These are phyloP conservation scores for Schrankia costaestrigalis DNA, from an alignment of 2,888 invertebrate genomes.

Conservation along the genomic window DNA sequence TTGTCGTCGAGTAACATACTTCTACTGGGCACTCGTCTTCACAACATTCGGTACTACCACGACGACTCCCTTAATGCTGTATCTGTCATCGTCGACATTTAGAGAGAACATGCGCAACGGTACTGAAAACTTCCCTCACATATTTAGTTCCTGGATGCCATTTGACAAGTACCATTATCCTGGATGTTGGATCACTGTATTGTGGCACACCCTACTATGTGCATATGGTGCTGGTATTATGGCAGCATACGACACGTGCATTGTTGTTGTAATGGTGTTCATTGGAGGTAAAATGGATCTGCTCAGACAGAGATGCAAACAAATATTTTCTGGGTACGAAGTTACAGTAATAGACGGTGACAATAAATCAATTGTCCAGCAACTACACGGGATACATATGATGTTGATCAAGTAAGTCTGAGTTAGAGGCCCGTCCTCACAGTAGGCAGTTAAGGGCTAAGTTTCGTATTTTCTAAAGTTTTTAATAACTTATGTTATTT, in stretches of 20 bases:
- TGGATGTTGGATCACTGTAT: constrained; percentile 57
- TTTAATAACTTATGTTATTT: no score
- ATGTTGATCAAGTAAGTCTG: constrained; percentile 58
- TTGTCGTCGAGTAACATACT: constrained; percentile 52
- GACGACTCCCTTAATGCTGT: constrained; percentile 49
- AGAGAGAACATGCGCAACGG: constrained; percentile 52
- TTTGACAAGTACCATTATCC: constrained; percentile 59
- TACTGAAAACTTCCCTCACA: constrained; percentile 58
- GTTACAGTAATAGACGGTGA: constrained; percentile 32
- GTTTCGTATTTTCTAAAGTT: no score
- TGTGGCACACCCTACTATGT: constrained; percentile 49
- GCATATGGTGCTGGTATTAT: constrained; percentile 53
- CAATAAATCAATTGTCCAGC: constrained; percentile 32
- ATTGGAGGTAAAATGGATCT: constrained; percentile 64
- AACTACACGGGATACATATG: constrained; percentile 52
- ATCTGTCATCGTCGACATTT: constrained; percentile 44
- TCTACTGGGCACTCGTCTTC: constrained; percentile 61
- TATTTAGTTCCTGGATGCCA: constrained; percentile 69
- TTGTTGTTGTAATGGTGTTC: constrained; percentile 59
- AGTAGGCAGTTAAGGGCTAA: no score
- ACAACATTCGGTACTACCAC: constrained; percentile 48
- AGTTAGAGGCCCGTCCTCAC: not conserved
- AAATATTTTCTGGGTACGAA: constrained; percentile 43
- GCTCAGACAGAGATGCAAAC: constrained; percentile 53
- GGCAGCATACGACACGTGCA: constrained; percentile 54